Evolutionary conservation across 2,888 invertebrate species (phyloP), one percentile per base, ranked within the genome.

Genomic region (Lathronympha strigana): DNA sequence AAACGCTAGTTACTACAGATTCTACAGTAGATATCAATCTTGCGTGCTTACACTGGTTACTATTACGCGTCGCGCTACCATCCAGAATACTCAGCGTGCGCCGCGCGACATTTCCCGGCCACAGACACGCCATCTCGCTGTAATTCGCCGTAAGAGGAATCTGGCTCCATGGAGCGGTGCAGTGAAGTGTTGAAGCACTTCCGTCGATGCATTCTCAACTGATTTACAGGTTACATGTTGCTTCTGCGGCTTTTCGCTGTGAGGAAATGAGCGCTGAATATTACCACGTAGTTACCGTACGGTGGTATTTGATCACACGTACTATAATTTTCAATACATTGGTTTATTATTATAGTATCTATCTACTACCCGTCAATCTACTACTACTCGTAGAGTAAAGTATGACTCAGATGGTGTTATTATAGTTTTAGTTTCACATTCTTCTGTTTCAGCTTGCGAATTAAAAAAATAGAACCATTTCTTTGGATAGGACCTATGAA

Each of bases 131-230:
- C 51, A 53, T 36, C 51, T 53, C 21, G 36, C 51, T 21, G 51
- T 53, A 36, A 53, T n/a, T 36, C 33, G 36, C 33, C 36, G 36
- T 36, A 21, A 53, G 51, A 13, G 51, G 36, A 53, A 36, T 53
- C 36, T 51, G 19, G 11, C 31, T 31, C 31, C 3, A 21, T 33
- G 31, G 31, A 31, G 51, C 17, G 31, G 13, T 31, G 51, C 51
- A 51, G 49, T 50, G 15, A 51, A 51, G 31, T 51, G 33, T 51
- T 11, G 17, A 17, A 31, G 5, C 51, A 36, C 51, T 53, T 8
- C 13, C 33, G 51, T 51, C 17, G 51, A 31, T 21, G 51, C n/a
- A 21, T 51, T 51, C 11, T 8, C 51, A 15, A 33, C 33, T 36
- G 36, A 36, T 53, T 53, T 51, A 36, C 19, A 33, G n/a, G 51